A percentile compares a stretch with the other conserved stretches of the same genome.
These are phyloP conservation scores for Galeruca laticollis DNA, from an alignment of 2,888 invertebrate species.

Conservation along the genomic window DNA sequence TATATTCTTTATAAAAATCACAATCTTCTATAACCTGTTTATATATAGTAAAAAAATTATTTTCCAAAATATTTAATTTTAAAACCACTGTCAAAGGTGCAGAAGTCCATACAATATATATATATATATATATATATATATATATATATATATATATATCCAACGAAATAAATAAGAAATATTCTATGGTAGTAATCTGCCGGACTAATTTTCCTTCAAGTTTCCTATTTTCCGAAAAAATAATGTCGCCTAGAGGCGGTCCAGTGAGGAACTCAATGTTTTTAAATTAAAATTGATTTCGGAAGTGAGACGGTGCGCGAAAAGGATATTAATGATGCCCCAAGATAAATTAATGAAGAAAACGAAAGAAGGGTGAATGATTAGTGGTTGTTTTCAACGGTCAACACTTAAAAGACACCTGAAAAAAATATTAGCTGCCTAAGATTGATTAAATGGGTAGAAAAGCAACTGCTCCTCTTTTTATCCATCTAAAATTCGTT, in stretches of 20 bases:
- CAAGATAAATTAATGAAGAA: conserved; percentile 26
- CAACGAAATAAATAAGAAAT: no score
- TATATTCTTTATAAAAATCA: no score
- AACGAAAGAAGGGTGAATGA: background rate
- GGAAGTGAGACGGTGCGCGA: conserved; percentile 9
- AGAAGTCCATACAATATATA: no score
- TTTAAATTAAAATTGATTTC: conserved; percentile 32
- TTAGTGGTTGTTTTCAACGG: conserved; percentile 3
- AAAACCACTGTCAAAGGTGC: no score
- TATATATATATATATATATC: no score
- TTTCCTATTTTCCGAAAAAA: background rate
- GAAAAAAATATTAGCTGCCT: background rate
- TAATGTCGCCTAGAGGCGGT: background rate
- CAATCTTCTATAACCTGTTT: no score
- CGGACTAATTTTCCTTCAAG: background rate
- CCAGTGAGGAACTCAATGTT: conserved; percentile 16
- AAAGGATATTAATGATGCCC: conserved; percentile 31
- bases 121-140: no score
- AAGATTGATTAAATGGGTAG: conserved; percentile 3
- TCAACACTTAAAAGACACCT: conserved; percentile 7
- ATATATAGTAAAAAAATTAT: no score
- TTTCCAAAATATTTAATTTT: no score
- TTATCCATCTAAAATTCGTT: no score
- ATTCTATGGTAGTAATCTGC: background rate
- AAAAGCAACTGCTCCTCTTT: conserved; percentile 3